Percentiles rank a stretch among this genome's conserved stretches.
Evolutionary conservation across 2,797 vertebrate genomes (phyloP).

Genomic region (Monodelphis domestica): DNA sequence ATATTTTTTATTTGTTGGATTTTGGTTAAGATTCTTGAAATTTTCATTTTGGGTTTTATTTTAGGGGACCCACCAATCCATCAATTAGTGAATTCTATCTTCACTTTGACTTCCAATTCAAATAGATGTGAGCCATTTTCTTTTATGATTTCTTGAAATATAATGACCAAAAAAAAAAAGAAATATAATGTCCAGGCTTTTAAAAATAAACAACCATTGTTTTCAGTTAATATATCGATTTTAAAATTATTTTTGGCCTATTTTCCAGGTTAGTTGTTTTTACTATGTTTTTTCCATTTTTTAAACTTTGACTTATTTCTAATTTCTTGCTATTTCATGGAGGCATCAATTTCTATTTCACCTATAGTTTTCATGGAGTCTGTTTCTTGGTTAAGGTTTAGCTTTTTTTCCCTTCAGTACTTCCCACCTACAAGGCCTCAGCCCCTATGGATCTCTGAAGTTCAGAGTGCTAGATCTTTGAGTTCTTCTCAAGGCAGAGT

Average conservation of each 20-base stretch:
- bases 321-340: background rate
- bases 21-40: background rate
- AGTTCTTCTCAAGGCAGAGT: background rate
- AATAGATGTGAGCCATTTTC: background rate
- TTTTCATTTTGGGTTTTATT: background rate
- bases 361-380: background rate
- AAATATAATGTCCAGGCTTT: background rate
- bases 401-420: background rate
- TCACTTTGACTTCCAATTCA: background rate
- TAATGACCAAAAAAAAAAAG: no score
- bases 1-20: background rate
- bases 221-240: background rate
- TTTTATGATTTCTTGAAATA: background rate
- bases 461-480: background rate
- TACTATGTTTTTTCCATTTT: background rate
- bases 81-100: background rate
- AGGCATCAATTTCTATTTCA: background rate
- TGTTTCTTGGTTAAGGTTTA: background rate
- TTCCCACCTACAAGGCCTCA: background rate
- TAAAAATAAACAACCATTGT: background rate
- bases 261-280: background rate
- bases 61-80: background rate
- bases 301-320: background rate
- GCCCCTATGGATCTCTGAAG: background rate
- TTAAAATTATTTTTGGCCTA: background rate